Base-by-base conservation (phyloP, 2,113 vertebrate genomes). In the Xenopus borealis region DNA sequence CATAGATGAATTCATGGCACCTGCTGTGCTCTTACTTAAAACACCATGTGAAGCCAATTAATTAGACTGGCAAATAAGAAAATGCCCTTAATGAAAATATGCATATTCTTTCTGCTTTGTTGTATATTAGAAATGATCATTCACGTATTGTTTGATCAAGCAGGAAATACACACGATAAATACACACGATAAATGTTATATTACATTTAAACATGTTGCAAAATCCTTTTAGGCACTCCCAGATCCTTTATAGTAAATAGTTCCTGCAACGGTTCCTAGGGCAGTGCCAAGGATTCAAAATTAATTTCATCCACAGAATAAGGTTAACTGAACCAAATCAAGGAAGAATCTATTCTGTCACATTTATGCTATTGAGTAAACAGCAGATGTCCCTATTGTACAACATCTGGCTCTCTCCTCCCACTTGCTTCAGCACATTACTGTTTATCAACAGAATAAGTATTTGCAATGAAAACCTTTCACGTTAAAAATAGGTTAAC, bases 371-470 rank as follows among this genome's bases (percentile, higher is more conserved):
- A 59, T 40, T 53, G 66, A 76, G 66, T 76, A 69, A 76, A 76
- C 73, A 76, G 73, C 73, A 76, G 73, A 76, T 76, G 73, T 76
- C 73, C 66, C 73, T 33, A 69, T 76, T 76, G 73, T 57, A 69
- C 66, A 69, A 50, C 73, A 76, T 50, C 73, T 76, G 73, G 66
- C 66, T 76, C 66, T 53, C 45, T 63, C 73, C 73, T 69, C 73
- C 73, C 57, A 69, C 73, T 76, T 30, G 66, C 72, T 69, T 50
- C 45, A 33, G 59, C 73, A 69, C 73, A 69, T 69, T 76, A 62
- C 73, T 76, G 66, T 76, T 69, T 66, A 76, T 76, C 73, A 76
- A 63, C 46, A 76, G 73, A 68, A 69, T 69, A 68, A 62, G 66
- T 69, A 76, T 62, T 76, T 53, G 66, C 53, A 76, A 69, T 53